These are phyloP conservation scores for Drosophila niveifrons DNA, from an alignment of 2,888 invertebrate genomes.

Conservation along the genomic window DNA sequence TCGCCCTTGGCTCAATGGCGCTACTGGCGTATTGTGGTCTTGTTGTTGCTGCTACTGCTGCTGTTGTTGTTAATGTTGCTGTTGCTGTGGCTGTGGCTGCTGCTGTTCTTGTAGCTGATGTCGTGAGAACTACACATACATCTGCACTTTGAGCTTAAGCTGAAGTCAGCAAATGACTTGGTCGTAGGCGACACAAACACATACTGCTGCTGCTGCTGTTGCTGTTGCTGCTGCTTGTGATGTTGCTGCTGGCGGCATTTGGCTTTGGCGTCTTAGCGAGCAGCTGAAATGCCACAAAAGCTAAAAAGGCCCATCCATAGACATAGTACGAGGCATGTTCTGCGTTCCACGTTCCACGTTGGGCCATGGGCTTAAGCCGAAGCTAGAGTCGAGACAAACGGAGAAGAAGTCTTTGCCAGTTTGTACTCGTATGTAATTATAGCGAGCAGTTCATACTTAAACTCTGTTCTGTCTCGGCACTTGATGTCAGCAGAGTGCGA, in stretches of 20 bases:
- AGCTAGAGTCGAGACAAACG: slow-evolving; percentile 9
- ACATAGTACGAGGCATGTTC: not conserved
- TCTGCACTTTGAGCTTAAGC: slow-evolving; percentile 35
- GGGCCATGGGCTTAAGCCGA: slow-evolving; percentile 16
- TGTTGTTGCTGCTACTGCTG: slow-evolving; percentile 26
- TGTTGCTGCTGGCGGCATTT: slow-evolving; percentile 39
- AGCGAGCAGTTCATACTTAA: slow-evolving; percentile 45
- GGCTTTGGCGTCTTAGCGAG: slow-evolving; percentile 23
- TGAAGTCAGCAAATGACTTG: slow-evolving; percentile 45
- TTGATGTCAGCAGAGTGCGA: slow-evolving; percentile 45
- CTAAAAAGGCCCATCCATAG: slow-evolving; percentile 21
- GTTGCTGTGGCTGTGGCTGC: slow-evolving; percentile 9
- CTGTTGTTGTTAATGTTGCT: slow-evolving; percentile 47
- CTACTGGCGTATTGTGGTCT: slow-evolving; percentile 55
- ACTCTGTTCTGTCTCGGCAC: slow-evolving; percentile 47
- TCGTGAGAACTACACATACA: slow-evolving; percentile 71
- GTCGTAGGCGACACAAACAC: slow-evolving; percentile 75
- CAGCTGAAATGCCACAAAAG: slow-evolving; percentile 1
- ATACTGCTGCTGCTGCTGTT: too few relatives aligned
- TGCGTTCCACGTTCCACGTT: too few relatives aligned
- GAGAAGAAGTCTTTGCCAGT: slow-evolving; percentile 23
- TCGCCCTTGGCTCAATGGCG: slow-evolving; percentile 47
- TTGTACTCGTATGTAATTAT: slow-evolving; percentile 63
- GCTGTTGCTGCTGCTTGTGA: too few relatives aligned
- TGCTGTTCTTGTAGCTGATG: slow-evolving; percentile 38